Conservation (phyloP, 2,888 invertebrate genomes). For the Cylloceria caligata region DNA sequence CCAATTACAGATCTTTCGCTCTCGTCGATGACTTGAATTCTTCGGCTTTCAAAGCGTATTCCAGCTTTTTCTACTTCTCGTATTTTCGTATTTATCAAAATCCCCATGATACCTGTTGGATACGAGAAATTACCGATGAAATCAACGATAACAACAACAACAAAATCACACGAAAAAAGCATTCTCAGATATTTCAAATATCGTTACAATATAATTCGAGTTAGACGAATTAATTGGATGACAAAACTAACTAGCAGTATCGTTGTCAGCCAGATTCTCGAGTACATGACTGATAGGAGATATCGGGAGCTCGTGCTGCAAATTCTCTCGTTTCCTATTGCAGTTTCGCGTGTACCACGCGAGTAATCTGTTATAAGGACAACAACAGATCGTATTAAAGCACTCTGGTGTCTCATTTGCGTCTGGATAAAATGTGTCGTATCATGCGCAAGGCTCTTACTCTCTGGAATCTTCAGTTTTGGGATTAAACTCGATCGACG, state of each 20-base stretch:
- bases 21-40: constrained; percentile 31
- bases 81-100: not conserved
- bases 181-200: no score
- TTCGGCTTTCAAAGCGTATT: not conserved
- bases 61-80: not conserved
- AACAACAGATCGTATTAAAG: not conserved
- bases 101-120: constrained; percentile 13
- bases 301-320: not conserved
- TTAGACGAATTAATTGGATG: not conserved
- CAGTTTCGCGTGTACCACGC: not conserved
- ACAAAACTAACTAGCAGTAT: constrained; percentile 38
- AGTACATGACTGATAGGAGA: constrained; percentile 3
- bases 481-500: constrained; percentile 33
- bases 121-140: not conserved
- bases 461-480: constrained; percentile 2
- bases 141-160: not conserved
- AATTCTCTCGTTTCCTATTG: not conserved
- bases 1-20: constrained; percentile 17
- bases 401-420: no score
- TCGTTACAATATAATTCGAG: not conserved
- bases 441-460: constrained; percentile 14
- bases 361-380: not conserved
- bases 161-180: no score
- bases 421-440: not conserved
- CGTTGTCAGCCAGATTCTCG: not conserved